phyloP scores from a whole-genome alignment of 1,140 invertebrate species.

The Atopsyche davidsoni region DNA sequence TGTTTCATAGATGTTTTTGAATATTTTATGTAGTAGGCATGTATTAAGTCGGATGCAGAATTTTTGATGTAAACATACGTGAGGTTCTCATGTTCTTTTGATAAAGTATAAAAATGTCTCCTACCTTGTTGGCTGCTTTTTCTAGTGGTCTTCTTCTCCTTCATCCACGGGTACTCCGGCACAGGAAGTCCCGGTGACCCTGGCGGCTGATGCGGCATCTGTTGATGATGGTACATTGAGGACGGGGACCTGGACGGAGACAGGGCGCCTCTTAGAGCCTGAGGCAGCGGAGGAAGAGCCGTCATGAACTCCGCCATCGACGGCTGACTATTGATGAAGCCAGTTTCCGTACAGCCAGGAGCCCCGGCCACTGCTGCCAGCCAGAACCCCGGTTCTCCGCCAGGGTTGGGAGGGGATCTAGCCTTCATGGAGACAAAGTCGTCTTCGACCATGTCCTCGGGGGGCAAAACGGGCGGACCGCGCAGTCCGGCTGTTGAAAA shows the following conservation, averaged over 20 bases:
- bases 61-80: no score
- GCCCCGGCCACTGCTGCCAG: constrained; percentile 42
- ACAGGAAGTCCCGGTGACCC: constrained; percentile 67
- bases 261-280: constrained; percentile 48
- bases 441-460: constrained; percentile 46
- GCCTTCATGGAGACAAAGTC: constrained; percentile 45
- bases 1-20: no score
- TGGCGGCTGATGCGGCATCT: constrained; percentile 59
- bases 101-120: constrained; percentile 32
- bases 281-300: constrained; percentile 64
- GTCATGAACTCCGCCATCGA: constrained; percentile 92
- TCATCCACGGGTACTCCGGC: constrained; percentile 95
- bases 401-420: constrained; percentile 39
- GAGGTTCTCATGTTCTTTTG: no score
- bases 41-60: no score
- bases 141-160: constrained; percentile 91
- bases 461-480: constrained; percentile 42
- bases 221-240: constrained; percentile 50
- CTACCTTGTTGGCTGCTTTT: constrained; percentile 87
- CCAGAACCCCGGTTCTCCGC: constrained; percentile 44
- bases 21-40: no score
- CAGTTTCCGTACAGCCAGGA: constrained; percentile 63
- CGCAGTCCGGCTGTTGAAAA: constrained; percentile 38
- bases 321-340: constrained; percentile 87
- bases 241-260: constrained; percentile 43